Conservation (phyloP, 2,888 invertebrate species). For the Lycophotia porphyrea region DNA sequence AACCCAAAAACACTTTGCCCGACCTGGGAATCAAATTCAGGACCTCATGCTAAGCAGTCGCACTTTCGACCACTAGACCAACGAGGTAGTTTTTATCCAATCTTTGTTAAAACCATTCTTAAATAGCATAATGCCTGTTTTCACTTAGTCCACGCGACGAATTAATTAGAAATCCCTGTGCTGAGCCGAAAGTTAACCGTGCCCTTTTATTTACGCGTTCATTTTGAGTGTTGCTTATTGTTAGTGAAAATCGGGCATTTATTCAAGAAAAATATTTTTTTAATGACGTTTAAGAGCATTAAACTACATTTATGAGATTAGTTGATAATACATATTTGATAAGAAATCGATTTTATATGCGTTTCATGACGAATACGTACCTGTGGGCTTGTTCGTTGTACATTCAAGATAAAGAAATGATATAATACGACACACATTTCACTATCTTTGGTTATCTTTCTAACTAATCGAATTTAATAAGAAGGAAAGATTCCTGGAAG, state of each 20-base stretch:
- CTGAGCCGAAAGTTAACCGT: no score
- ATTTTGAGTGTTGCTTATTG: not conserved
- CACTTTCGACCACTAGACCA: no score
- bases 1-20: no score
- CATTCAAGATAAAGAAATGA: conserved; percentile 20
- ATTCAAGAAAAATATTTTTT: not conserved
- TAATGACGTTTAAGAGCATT: not conserved
- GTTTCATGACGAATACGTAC: conserved; percentile 14
- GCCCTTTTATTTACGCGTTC: not conserved
- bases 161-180: no score
- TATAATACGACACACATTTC: conserved; percentile 15
- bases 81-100: no score
- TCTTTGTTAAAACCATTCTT: no score
- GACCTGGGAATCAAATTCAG: no score
- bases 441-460: conserved; percentile 26
- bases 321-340: conserved; percentile 7
- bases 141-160: no score
- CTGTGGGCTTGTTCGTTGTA: not conserved
- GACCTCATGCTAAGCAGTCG: no score
- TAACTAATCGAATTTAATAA: conserved; percentile 14
- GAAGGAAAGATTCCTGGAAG: not conserved
- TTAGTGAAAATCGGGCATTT: not conserved
- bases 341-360: conserved; percentile 5
- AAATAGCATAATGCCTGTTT: no score
- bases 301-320: not conserved